Evolutionary conservation across 2,888 invertebrate genomes (phyloP), one percentile per base, ranked within the genome.

Genomic region (Escarpia spicata): DNA sequence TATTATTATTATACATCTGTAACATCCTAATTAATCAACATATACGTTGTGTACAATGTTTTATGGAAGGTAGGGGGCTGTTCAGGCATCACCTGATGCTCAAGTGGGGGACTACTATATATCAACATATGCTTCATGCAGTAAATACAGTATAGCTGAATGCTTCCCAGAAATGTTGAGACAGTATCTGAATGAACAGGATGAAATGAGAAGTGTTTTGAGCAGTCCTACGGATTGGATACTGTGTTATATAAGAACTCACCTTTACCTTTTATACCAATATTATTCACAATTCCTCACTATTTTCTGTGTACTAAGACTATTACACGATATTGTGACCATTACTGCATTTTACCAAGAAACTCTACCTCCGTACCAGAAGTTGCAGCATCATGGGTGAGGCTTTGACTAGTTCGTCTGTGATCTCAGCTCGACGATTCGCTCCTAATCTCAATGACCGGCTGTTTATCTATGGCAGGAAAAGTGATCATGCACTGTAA

Each of bases 391-490:
- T 98, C 94, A 97, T 97, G 60, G 98, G 97, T 52, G 98, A 98
- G 96, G 98, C 98, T 91, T 97, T 97, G 95, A 97, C 97, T 94
- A 99, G 97, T 96, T 99, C 98, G 92, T 97, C 97, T 95, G 98
- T 97, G 91, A 99, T 97, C 95, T 99, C 98, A 94, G 98, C 97
- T 93, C 99, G 97, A 93, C 99, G 97, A 97, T 99, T 99, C 94
- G 98, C 98, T 90, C 99, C 99, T 93, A 99, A 97, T 95, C 97
- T 95, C 52, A 97, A 94, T 90, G 96, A 96, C 91, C 96, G 94
- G 93, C 96, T 97, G 93, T 96, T 96, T 9, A 97, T 96, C 96
- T 96, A 93, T 6, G 94, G 94, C 37, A 92, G 19, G 19, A 19
- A 92, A 75, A 15, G 3, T 15, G 26, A 43, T 43, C 12, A 26